Evolutionary conservation across 2,113 vertebrate species (phyloP).

Genomic region (Sus scrofa): DNA sequence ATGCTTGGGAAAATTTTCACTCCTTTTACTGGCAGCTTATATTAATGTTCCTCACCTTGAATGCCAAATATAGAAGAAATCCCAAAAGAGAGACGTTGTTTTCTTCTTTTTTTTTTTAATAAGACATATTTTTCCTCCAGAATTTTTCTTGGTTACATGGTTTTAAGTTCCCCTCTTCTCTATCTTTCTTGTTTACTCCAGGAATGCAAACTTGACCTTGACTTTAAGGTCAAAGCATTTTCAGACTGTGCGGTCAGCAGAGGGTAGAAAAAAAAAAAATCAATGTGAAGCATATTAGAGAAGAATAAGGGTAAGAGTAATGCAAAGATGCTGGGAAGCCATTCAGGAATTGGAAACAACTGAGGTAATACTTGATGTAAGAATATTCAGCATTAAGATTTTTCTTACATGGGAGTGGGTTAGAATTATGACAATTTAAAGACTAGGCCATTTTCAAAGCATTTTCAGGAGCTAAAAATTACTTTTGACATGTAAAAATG

Average conservation of each 20-base stretch:
- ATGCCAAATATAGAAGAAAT: constrained; percentile 72
- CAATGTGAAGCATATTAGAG: constrained; percentile 86
- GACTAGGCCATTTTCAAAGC: background rate
- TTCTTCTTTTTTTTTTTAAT: constrained; percentile 61
- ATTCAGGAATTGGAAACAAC: constrained; percentile 80
- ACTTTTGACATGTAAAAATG: constrained; percentile 41
- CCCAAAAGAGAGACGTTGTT: constrained; percentile 64
- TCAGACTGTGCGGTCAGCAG: constrained; percentile 87
- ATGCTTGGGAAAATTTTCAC: constrained; percentile 51
- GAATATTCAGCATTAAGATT: background rate
- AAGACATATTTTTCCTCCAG: constrained; percentile 65
- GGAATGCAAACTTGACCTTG: constrained; percentile 89
- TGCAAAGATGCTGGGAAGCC: constrained; percentile 84
- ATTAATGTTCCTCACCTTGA: constrained; percentile 73
- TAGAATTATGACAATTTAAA: constrained; percentile 12
- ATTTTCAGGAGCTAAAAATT: background rate
- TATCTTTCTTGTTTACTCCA: constrained; percentile 85
- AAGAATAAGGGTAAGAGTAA: constrained; percentile 85
- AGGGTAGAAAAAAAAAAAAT: constrained; percentile 88
- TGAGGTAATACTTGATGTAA: constrained; percentile 68
- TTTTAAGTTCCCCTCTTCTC: constrained; percentile 46
- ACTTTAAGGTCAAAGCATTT: constrained; percentile 87
- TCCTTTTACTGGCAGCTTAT: constrained; percentile 65
- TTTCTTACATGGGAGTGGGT: background rate
- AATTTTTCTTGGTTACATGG: constrained; percentile 68